Percentiles rank a stretch among this genome's conserved stretches.
Evolutionary conservation across 2,113 vertebrate genomes (phyloP).

Genomic region (Tragelaphus strepsiceros): DNA sequence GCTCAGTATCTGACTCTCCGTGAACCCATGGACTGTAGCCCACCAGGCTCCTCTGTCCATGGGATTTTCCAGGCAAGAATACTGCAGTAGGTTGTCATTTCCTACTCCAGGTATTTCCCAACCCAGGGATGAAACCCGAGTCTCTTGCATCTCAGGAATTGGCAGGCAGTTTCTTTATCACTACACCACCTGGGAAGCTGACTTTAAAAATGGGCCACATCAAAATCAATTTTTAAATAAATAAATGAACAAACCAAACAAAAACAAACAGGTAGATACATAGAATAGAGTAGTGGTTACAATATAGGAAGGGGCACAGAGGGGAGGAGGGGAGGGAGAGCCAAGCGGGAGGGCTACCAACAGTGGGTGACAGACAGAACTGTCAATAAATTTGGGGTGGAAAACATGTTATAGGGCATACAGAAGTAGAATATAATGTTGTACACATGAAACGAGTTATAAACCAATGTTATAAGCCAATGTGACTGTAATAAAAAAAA

Average conservation of each 20-base stretch:
- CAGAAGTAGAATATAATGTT: background rate
- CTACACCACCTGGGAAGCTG: background rate
- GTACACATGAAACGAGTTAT: background rate
- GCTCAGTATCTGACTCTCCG: background rate
- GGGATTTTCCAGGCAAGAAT: background rate
- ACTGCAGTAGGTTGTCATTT: background rate
- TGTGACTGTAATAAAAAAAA: background rate
- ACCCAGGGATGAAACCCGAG: background rate
- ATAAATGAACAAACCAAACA: background rate
- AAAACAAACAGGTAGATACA: background rate
- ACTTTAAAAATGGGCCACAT: background rate
- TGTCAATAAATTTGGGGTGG: background rate
- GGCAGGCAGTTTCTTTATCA: background rate
- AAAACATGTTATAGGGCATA: background rate
- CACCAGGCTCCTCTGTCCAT: background rate
- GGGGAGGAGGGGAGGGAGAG: background rate
- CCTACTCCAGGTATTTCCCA: background rate
- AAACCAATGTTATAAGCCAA: background rate
- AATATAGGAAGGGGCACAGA: background rate
- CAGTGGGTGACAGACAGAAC: background rate
- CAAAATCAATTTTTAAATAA: background rate
- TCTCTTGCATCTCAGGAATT: background rate
- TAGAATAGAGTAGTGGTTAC: background rate
- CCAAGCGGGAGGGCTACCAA: background rate
- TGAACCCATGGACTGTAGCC: background rate